These are phyloP conservation scores for Nothocercus julius DNA, from an alignment of 2,113 vertebrate species.

Conservation along the genomic window DNA sequence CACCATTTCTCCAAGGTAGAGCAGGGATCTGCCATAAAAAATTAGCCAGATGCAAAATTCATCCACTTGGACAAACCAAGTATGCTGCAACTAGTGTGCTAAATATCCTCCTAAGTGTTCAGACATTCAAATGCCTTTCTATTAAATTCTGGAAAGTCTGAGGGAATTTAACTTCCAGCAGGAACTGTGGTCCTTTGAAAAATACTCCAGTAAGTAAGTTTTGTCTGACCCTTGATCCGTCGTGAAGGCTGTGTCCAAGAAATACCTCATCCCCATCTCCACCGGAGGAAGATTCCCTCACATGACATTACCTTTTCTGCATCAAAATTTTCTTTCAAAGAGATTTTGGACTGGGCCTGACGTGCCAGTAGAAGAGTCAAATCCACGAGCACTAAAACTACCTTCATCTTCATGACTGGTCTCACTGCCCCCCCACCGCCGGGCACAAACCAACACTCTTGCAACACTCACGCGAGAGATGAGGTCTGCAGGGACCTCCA, in stretches of 20 bases:
- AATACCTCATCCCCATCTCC: background rate
- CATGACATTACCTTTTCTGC: background rate
- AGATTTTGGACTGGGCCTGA: background rate
- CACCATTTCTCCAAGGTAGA: background rate
- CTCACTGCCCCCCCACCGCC: background rate
- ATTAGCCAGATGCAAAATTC: background rate
- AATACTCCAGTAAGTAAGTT: background rate
- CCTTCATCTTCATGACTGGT: background rate
- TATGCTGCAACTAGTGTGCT: fast-evolving
- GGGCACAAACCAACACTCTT: too few species aligned
- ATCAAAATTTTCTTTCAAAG: background rate
- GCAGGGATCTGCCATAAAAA: background rate
- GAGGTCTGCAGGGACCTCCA: background rate
- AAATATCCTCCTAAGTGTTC: background rate
- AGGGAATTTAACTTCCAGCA: background rate
- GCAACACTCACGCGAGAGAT: background rate
- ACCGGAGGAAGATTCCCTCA: background rate
- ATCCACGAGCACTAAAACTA: background rate
- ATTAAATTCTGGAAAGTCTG: too few species aligned
- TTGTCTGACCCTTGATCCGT: background rate
- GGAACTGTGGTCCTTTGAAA: background rate
- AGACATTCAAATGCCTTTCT: fast-evolving
- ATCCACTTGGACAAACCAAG: background rate
- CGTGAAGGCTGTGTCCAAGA: fast-evolving
- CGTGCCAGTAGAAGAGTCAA: background rate